phyloP scores from a whole-genome alignment of 2,888 invertebrate species.

The Allophyes oxyacanthae region DNA sequence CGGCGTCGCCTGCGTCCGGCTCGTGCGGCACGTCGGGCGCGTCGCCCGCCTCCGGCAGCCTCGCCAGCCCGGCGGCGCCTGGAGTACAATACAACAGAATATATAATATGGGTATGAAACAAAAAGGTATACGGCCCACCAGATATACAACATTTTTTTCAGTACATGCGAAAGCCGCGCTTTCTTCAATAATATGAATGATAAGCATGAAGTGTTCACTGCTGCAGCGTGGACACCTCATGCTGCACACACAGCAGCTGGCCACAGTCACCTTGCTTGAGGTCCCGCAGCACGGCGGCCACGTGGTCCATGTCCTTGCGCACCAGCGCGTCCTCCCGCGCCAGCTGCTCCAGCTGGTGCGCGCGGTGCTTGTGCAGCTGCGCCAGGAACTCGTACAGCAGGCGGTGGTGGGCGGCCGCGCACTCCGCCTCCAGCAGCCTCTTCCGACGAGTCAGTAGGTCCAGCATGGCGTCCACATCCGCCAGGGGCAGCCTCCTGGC shows the following conservation, averaged over 20 bases:
- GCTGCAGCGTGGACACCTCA: no score
- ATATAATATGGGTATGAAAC: no score
- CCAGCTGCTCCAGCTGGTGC: constrained; percentile 88
- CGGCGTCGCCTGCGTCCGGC: constrained; percentile 55
- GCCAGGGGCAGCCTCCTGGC: constrained; percentile 92
- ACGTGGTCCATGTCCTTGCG: constrained; percentile 88
- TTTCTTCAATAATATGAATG: no score
- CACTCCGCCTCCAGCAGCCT: constrained; percentile 94
- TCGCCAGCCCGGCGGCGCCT: constrained; percentile 71
- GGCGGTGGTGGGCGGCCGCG: constrained; percentile 93
- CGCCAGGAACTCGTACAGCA: constrained; percentile 95
- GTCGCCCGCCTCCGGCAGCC: constrained; percentile 46
- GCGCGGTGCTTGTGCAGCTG: constrained; percentile 92
- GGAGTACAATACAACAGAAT: no score
- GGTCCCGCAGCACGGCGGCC: constrained; percentile 86
- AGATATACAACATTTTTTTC: no score
- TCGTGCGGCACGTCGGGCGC: constrained; percentile 12
- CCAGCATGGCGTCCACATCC: constrained; percentile 95
- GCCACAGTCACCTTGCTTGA: constrained; percentile 17
- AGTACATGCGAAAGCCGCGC: no score
- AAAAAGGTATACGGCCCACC: no score
- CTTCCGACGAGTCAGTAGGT: constrained; percentile 93
- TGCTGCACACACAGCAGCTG: no score
- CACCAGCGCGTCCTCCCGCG: constrained; percentile 93
- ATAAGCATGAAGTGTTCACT: no score